These are phyloP conservation scores for Euschistus heros DNA, from an alignment of 1,140 invertebrate species.

Conservation along the genomic window DNA sequence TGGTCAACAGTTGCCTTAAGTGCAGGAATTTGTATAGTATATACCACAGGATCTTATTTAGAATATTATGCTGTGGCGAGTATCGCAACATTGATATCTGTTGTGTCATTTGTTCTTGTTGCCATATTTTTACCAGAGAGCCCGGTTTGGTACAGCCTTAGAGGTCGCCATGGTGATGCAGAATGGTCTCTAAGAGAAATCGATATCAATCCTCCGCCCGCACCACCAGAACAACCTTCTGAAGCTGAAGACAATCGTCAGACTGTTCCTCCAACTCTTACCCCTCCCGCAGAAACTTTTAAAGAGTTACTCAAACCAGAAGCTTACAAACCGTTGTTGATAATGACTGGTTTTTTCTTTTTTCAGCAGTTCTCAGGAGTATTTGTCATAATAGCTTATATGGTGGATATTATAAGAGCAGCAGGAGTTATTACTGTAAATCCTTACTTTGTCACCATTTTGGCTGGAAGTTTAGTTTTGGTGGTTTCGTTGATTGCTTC, in stretches of 20 bases:
- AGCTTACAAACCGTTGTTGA: conserved; percentile 40
- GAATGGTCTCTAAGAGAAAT: conserved; percentile 27
- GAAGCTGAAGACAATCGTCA: conserved; percentile 1
- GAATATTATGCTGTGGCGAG: conserved; percentile 39
- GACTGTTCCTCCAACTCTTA: neutral
- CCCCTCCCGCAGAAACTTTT: conserved; percentile 17
- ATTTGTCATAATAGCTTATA: conserved; percentile 58
- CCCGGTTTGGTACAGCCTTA: conserved; percentile 40
- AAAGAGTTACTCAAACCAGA: conserved; percentile 29
- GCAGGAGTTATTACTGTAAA: conserved; percentile 38
- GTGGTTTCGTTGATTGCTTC: conserved; percentile 39
- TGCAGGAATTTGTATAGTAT: conserved; percentile 28
- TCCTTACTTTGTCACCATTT: conserved; percentile 33
- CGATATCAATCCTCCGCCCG: conserved; percentile 15
- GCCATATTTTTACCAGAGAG: conserved; percentile 41
- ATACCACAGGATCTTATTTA: conserved; percentile 35
- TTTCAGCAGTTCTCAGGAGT: conserved; percentile 48
- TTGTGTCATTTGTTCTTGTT: conserved; percentile 33
- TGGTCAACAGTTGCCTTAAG: conserved; percentile 33
- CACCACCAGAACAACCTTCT: conserved; percentile 7
- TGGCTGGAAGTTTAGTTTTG: conserved; percentile 44
- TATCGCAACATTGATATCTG: conserved; percentile 35
- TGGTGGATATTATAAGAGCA: conserved; percentile 45
- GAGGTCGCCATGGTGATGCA: conserved; percentile 29
- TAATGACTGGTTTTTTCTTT: conserved; percentile 41